Evolutionary conservation across 2,888 invertebrate genomes (phyloP).

Genomic region (Chrysolina americana): DNA sequence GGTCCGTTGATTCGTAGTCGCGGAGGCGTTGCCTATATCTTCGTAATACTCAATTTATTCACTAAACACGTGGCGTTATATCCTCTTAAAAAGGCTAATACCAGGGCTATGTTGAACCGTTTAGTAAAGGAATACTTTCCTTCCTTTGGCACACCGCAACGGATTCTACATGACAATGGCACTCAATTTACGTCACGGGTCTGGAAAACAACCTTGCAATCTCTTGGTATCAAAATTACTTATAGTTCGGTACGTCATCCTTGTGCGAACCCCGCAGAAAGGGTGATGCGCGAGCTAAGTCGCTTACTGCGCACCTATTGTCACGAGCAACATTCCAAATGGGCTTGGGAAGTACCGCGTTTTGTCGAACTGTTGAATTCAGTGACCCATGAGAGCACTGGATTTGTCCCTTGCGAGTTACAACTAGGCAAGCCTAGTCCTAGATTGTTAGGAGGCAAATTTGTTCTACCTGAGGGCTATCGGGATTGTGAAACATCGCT

Average conservation of each 20-base stretch:
- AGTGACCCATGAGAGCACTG: slow-evolving; percentile 25
- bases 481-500: neutral
- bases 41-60: slow-evolving; percentile 9
- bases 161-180: slow-evolving; percentile 22
- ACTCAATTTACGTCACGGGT: slow-evolving; percentile 25
- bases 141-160: neutral
- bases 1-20: neutral
- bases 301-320: slow-evolving; percentile 28
- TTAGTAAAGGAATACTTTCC: neutral
- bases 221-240: neutral
- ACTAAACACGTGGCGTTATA: neutral
- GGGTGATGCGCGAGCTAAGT: slow-evolving; percentile 31
- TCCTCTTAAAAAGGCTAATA: neutral
- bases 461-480: neutral
- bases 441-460: neutral
- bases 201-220: slow-evolving; percentile 2
- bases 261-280: slow-evolving; percentile 18
- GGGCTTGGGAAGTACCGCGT: slow-evolving; percentile 25
- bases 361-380: slow-evolving; percentile 12
- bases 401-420: slow-evolving; percentile 18
- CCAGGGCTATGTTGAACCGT: slow-evolving; percentile 12
- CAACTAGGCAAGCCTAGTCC: slow-evolving; percentile 3
- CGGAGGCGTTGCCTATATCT: neutral
- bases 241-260: slow-evolving; percentile 14
- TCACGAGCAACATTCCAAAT: slow-evolving; percentile 19